Percentiles rank a stretch among this genome's conserved stretches.
Conservation (phyloP, 2,888 invertebrate species). For the Saturnia pavonia region DNA sequence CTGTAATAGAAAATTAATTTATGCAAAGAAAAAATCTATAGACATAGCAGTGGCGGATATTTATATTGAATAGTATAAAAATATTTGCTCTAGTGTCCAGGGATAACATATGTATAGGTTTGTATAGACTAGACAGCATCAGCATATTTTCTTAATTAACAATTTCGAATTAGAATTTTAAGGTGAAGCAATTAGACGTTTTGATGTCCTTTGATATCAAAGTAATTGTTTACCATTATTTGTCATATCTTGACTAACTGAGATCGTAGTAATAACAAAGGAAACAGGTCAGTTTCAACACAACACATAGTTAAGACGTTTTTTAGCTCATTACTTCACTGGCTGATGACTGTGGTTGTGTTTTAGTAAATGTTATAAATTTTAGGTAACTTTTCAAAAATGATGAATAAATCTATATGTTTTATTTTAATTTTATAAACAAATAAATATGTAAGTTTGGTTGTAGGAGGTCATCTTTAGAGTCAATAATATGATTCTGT, state of each 20-base stretch:
- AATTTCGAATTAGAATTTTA: neutral
- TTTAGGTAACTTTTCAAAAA: neutral
- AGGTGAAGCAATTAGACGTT: slow-evolving; percentile 2
- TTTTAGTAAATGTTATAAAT: neutral
- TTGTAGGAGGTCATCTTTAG: no score
- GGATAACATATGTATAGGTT: no score
- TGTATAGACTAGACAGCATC: no score
- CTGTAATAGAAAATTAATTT: no score
- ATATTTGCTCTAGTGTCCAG: no score
- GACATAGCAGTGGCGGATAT: no score
- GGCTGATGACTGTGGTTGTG: neutral
- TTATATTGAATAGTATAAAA: no score
- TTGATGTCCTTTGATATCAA: neutral
- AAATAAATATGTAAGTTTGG: neutral
- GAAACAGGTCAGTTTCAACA: neutral
- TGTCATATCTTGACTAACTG: neutral
- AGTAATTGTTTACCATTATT: neutral
- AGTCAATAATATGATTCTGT: no score
- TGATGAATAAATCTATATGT: neutral
- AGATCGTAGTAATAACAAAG: slow-evolving; percentile 2
- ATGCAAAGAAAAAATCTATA: no score
- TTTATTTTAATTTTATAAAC: neutral
- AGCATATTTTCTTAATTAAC: neutral
- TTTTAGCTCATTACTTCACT: neutral
- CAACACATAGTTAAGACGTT: neutral